Conservation (phyloP, 2,888 invertebrate genomes). For the Perithous albicinctus region DNA sequence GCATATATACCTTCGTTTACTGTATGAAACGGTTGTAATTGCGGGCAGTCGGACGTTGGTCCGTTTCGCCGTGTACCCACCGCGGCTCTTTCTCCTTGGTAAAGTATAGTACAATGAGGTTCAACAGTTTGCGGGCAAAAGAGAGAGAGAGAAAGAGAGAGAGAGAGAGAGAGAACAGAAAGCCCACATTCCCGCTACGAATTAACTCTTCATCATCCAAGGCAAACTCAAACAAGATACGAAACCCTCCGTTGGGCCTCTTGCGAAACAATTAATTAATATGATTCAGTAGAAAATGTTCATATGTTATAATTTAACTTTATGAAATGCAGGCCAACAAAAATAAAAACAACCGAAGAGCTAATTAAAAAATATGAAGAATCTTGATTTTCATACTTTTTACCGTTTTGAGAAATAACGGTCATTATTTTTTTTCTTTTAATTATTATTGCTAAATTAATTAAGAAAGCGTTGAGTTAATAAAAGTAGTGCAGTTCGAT, state of each 20-base stretch:
- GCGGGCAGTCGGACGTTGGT: slow-evolving; percentile 52
- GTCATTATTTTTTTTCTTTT: background rate
- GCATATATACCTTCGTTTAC: slow-evolving; percentile 49
- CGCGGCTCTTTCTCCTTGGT: slow-evolving; percentile 30
- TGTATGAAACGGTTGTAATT: slow-evolving; percentile 61
- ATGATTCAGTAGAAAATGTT: background rate
- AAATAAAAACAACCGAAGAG: background rate
- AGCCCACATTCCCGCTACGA: slow-evolving; percentile 32
- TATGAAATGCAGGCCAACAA: background rate
- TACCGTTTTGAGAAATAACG: too few relatives aligned
- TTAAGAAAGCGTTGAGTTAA: background rate
- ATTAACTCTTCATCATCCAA: slow-evolving; percentile 58
- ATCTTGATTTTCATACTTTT: background rate
- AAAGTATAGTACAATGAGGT: slow-evolving; percentile 54
- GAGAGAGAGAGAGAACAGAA: background rate
- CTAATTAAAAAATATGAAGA: background rate
- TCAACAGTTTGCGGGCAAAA: background rate
- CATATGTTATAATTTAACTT: background rate
- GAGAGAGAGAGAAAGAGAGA: slow-evolving; percentile 20
- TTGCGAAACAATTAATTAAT: background rate
- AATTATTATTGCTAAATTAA: background rate
- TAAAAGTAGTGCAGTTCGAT: too few relatives aligned
- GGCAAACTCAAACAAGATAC: slow-evolving; percentile 35
- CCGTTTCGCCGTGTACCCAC: slow-evolving; percentile 39
- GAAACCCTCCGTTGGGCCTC: slow-evolving; percentile 25